Conservation (phyloP, 2,797 vertebrate genomes). For the Coracias cyanogaster region DNA sequence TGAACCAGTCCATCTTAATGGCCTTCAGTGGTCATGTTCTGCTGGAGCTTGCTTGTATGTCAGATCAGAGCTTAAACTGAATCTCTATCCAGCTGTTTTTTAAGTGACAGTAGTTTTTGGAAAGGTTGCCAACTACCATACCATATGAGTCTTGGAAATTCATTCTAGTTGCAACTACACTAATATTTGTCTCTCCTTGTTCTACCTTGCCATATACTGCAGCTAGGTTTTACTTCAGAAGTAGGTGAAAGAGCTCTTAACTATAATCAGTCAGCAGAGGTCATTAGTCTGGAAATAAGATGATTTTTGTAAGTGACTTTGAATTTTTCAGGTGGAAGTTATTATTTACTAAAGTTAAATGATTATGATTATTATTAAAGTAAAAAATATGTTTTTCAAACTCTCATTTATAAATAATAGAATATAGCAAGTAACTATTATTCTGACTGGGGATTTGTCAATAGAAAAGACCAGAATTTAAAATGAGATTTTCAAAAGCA, state of each 20-base stretch:
- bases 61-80: not conserved
- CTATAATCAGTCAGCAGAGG: not conserved
- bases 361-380: rapidly evolving
- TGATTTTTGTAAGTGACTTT: not conserved
- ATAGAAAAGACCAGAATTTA: not conserved
- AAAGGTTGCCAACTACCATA: not conserved
- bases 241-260: not conserved
- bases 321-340: not conserved
- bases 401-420: not conserved
- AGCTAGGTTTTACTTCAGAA: not conserved
- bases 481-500: not conserved
- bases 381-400: not conserved
- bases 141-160: not conserved
- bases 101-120: not conserved
- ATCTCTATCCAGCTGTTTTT: not conserved
- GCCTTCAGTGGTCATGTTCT: not conserved
- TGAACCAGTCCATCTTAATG: not conserved
- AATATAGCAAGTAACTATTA: not conserved
- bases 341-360: not conserved
- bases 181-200: not conserved
- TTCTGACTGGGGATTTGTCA: not conserved
- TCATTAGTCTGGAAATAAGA: not conserved
- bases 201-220: not conserved
- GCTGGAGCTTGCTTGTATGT: not conserved
- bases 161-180: not conserved